Percentiles rank a stretch among this genome's conserved stretches.
Evolutionary conservation across 35 echinoderm and acorn worm genomes (phyloP).

Genomic region (Apostichopus japonicus): DNA sequence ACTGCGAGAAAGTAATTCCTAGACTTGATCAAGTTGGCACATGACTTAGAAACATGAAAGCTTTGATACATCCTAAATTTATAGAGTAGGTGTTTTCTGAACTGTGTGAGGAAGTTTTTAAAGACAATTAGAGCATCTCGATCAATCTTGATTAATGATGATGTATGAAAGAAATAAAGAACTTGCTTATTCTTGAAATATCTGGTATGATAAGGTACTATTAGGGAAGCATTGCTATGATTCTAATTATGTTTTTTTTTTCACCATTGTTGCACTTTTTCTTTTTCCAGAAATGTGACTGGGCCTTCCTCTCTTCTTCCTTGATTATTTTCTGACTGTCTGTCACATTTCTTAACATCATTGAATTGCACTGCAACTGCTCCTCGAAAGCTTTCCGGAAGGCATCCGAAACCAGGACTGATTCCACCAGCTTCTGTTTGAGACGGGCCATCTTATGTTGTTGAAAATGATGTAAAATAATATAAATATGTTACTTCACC

Average conservation of each 20-base stretch:
- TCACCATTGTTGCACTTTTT: conserved; percentile 24
- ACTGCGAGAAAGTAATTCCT: too few species aligned
- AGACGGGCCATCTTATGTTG: conserved; percentile 57
- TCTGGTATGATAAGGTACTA: too few species aligned
- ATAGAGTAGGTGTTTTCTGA: not conserved
- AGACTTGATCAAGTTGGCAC: too few species aligned
- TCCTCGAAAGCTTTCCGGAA: conserved; percentile 94
- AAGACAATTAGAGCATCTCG: too few species aligned
- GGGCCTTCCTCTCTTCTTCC: conserved; percentile 31
- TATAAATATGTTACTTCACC: not conserved
- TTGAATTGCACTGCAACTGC: conserved; percentile 80
- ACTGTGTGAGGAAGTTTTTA: too few species aligned
- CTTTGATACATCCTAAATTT: not conserved
- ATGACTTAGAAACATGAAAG: too few species aligned
- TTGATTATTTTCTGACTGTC: conserved; percentile 27
- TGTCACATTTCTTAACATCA: conserved; percentile 61
- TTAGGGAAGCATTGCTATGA: too few species aligned
- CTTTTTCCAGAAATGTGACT: conserved; percentile 43
- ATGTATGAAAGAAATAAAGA: too few species aligned
- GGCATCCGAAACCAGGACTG: conserved; percentile 73
- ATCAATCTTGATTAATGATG: too few species aligned
- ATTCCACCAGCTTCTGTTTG: conserved; percentile 72
- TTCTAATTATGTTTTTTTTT: not conserved
- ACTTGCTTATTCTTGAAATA: too few species aligned
- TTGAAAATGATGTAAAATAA: not conserved